Conservation (phyloP, 2,113 vertebrate genomes). For the Nerophis lumbriciformis region DNA sequence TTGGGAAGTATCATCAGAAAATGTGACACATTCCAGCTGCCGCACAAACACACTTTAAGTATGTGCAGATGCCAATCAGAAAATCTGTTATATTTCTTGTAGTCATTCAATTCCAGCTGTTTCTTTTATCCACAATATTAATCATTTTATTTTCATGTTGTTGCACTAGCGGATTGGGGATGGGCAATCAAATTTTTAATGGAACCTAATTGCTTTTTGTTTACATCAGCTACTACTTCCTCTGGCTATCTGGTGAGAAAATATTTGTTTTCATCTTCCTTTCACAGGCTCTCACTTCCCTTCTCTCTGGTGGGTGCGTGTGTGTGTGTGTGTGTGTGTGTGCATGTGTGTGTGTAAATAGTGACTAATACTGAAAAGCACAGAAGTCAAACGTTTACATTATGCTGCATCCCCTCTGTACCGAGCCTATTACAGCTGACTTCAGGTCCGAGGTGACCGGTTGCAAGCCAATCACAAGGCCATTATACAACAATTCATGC, state of each 20-base stretch:
- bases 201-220: slow-evolving; percentile 68
- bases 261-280: slow-evolving; percentile 56
- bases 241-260: slow-evolving; percentile 59
- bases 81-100: too few relatives aligned
- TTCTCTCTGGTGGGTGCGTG: background rate
- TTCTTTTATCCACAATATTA: slow-evolving; percentile 51
- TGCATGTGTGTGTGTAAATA: background rate
- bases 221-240: slow-evolving; percentile 54
- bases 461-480: too few relatives aligned
- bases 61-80: too few relatives aligned
- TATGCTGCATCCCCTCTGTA: too few relatives aligned
- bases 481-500: too few relatives aligned
- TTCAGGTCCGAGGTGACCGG: too few relatives aligned
- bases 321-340: slow-evolving; percentile 11
- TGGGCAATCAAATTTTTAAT: slow-evolving; percentile 62
- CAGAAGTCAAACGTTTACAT: background rate
- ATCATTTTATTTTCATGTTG: slow-evolving; percentile 54
- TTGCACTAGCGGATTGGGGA: slow-evolving; percentile 26
- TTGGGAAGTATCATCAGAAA: too few relatives aligned
- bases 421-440: too few relatives aligned
- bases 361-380: background rate
- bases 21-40: background rate
- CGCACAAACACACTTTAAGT: background rate
- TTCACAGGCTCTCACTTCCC: slow-evolving; percentile 23
- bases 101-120: background rate